Evolutionary conservation across 1,140 invertebrate species (phyloP).

Genomic region (Bathynomus jamesi): DNA sequence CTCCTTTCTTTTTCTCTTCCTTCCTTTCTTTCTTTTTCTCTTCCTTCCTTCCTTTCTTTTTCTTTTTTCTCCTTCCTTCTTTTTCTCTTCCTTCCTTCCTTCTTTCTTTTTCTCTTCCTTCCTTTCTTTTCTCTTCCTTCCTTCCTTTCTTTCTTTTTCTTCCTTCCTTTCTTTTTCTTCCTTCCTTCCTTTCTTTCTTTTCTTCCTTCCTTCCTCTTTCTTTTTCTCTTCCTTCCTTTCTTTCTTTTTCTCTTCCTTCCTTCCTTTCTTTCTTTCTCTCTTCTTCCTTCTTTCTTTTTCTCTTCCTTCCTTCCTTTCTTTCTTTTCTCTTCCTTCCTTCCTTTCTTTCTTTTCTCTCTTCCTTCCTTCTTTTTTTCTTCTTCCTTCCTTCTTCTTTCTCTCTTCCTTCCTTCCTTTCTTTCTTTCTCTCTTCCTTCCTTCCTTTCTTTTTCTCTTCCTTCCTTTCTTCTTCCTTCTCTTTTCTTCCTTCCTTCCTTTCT

Average conservation of each 20-base stretch:
- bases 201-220: background rate
- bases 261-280: background rate
- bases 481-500: background rate
- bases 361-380: background rate
- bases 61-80: background rate
- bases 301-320: background rate
- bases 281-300: background rate
- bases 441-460: background rate
- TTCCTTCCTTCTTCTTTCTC: background rate
- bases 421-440: background rate
- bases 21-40: conserved; percentile 10
- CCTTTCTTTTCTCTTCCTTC: background rate
- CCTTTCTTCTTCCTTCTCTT: background rate
- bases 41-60: background rate
- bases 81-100: background rate
- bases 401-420: background rate
- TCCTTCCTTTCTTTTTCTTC: background rate
- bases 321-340: background rate
- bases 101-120: background rate
- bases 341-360: background rate
- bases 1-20: background rate
- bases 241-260: background rate
- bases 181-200: background rate
- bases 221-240: background rate
- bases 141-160: background rate